Base-by-base conservation (phyloP, 2,113 vertebrate species). In the Proteles cristata region DNA sequence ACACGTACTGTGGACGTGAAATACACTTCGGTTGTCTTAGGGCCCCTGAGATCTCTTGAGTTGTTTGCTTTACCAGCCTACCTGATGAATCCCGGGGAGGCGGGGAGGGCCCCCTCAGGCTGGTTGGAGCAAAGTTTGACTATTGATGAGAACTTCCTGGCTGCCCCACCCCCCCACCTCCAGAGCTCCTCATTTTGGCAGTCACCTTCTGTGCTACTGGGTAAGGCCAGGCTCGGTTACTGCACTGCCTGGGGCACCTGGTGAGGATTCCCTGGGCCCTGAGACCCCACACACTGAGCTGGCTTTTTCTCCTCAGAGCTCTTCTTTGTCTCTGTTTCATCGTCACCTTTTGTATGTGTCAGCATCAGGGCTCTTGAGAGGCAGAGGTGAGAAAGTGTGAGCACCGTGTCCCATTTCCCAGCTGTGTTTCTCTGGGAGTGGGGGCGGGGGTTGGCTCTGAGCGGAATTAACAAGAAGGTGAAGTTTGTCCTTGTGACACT, bases 281-380 rank as follows among this genome's bases (percentile, higher is more conserved):
- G 10, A 1, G 31, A 26, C 69, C 68, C 68, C 31, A 15, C 63
- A 39, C 53, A 9, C 3, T 1, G 53, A 31, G 33, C 55, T 31
- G 55, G 17, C 0, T 50, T 69, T 73, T 81, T 68, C 23, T 88
- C 91, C 55, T 81, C 9, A 28, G 84, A 58, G 53, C 35, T 55
- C 19, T 31, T 50, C 48, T 39, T 84, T 85, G 83, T 88, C 65
- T 96, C 25, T 4, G 50, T 50, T 35, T 95, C 88, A 65, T 7
- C 33, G 61, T 58, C 71, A 79, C 82, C 86, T 92, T 83, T 92
- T 12, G 76, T 84, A 0, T 25, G 73, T 88, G 82, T 89, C 73
- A 17, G 39, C 2, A 3, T 68, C 15, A 45, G 74, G 89, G n/a
- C 81, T 79, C 68, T 33, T 63, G 77, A 93, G 94, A 97, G 93